phyloP scores from a whole-genome alignment of 2,113 vertebrate genomes.

The Silurus meridionalis region DNA sequence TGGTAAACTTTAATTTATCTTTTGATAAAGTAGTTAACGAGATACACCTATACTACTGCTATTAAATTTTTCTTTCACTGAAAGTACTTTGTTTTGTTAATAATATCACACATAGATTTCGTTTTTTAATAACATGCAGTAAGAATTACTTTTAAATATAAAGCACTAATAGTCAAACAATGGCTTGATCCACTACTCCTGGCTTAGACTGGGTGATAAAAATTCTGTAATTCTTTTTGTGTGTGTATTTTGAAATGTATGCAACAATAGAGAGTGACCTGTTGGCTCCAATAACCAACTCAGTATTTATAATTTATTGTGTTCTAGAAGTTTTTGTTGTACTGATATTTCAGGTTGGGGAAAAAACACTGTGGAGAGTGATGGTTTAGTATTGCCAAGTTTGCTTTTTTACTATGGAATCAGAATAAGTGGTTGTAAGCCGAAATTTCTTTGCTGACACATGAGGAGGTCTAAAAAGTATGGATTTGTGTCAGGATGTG shows the following conservation, averaged over 20 bases:
- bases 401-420: neutral
- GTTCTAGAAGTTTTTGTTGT: neutral
- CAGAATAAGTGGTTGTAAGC: neutral
- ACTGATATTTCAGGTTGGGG: neutral
- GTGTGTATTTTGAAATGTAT: neutral
- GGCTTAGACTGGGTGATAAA: neutral
- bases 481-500: neutral
- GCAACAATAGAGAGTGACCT: neutral
- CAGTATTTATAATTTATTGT: neutral
- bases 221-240: no score
- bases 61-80: no score
- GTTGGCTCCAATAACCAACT: neutral
- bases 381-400: neutral
- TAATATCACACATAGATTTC: neutral
- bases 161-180: neutral
- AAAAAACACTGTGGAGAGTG: neutral
- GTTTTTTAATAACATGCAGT: neutral
- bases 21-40: no score
- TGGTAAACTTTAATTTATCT: no score
- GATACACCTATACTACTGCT: no score
- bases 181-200: neutral
- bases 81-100: no score
- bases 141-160: neutral
- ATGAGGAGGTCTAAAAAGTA: neutral
- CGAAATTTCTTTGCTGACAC: neutral